These are phyloP conservation scores for Muschampia plurimacula DNA, from an alignment of 2,888 invertebrate genomes.

Conservation along the genomic window DNA sequence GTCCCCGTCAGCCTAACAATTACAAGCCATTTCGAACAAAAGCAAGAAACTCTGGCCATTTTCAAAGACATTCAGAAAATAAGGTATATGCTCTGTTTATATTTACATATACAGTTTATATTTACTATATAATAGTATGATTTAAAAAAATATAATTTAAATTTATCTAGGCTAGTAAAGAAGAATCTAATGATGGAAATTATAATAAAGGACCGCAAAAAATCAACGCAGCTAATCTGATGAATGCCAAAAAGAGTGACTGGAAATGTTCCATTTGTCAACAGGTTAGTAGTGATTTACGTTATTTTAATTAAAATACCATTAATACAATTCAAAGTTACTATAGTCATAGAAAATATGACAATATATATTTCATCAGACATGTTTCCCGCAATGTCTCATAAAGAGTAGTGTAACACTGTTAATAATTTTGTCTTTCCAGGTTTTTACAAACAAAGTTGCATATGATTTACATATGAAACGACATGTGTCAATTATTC, in stretches of 20 bases:
- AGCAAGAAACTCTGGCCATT: constrained; percentile 25
- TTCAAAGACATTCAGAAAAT: not conserved
- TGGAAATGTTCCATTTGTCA: constrained; percentile 10
- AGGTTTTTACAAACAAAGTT: constrained; percentile 60
- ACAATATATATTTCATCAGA: too few species aligned
- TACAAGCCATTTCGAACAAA: constrained; percentile 68
- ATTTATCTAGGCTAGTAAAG: not conserved
- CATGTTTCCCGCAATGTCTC: too few species aligned
- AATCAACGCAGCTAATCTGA: not conserved
- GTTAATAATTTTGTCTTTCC: constrained; percentile 22
- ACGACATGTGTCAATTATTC: constrained; percentile 67
- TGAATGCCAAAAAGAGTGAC: not conserved
- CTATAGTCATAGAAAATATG: too few species aligned
- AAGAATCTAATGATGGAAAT: constrained; percentile 6
- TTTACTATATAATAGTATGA: not conserved
- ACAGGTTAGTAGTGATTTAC: not conserved
- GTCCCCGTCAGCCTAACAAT: constrained; percentile 68
- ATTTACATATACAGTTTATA: not conserved
- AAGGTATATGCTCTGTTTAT: not conserved
- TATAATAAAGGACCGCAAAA: constrained; percentile 7
- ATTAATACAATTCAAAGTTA: too few species aligned
- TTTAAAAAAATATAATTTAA: not conserved
- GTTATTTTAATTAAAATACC: too few species aligned
- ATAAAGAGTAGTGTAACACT: not conserved
- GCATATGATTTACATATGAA: constrained; percentile 52